phyloP scores from a whole-genome alignment of 1,140 invertebrate species.

The Phthorimaea operculella region DNA sequence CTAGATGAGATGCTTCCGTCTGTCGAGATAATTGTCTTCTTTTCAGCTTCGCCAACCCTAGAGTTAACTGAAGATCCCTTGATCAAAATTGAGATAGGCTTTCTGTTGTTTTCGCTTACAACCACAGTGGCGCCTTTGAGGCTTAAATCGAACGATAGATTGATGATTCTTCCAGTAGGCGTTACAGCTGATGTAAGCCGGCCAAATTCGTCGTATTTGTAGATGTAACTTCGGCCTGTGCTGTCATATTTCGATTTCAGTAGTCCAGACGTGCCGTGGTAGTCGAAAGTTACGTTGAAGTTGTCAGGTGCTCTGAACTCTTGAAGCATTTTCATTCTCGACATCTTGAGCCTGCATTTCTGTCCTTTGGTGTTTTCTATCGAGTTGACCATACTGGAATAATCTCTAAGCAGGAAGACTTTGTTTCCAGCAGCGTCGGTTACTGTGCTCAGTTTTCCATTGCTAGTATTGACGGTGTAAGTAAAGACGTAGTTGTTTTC shows the following conservation, averaged over 20 bases:
- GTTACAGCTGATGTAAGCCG: constrained; percentile 89
- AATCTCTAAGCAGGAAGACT: constrained; percentile 88
- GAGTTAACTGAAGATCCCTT: constrained; percentile 87
- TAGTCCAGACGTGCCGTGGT: constrained; percentile 88
- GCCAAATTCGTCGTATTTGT: constrained; percentile 96
- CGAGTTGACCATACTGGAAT: constrained; percentile 88
- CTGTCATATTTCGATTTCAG: constrained; percentile 90
- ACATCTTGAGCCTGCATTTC: constrained; percentile 90
- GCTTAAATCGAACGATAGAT: constrained; percentile 86
- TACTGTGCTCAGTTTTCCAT: constrained; percentile 92
- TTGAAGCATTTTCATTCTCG: constrained; percentile 88
- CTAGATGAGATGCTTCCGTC: constrained; percentile 83
- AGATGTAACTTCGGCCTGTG: constrained; percentile 91
- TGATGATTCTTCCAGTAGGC: constrained; percentile 90
- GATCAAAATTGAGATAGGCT: constrained; percentile 86
- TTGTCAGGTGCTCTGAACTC: constrained; percentile 91
- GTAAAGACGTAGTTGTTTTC: constrained; percentile 93
- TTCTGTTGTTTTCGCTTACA: constrained; percentile 83
- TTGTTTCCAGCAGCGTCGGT: constrained; percentile 95
- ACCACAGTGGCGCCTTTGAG: constrained; percentile 88
- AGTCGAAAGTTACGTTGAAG: constrained; percentile 93
- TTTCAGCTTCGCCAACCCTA: constrained; percentile 82
- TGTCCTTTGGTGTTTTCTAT: constrained; percentile 95
- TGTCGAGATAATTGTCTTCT: constrained; percentile 80
- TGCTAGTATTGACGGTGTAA: constrained; percentile 96